These are phyloP conservation scores for Ephydatia muelleri DNA, from an alignment of 37 sponge, comb jelly and placozoan species.

Conservation along the genomic window DNA sequence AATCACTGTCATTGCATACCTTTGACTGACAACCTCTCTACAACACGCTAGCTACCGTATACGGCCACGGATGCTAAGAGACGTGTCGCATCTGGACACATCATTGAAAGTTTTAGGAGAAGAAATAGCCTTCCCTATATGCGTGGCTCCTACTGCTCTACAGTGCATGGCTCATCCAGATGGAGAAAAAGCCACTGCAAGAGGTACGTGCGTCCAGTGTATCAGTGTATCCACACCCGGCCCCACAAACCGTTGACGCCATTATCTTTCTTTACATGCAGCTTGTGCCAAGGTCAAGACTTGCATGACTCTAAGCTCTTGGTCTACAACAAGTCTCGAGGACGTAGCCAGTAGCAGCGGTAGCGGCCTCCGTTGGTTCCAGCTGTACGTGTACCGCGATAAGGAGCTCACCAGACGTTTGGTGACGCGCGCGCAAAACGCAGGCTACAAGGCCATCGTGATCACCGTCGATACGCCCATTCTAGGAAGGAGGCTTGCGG, in stretches of 20 bases:
- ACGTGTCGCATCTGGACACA: slow-evolving; percentile 59
- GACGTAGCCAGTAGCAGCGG: slow-evolving; percentile 63
- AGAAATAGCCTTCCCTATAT: slow-evolving; percentile 69
- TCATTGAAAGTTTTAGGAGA: slow-evolving; percentile 60
- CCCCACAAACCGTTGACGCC: background rate
- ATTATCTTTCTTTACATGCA: background rate
- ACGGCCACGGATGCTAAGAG: slow-evolving; percentile 74
- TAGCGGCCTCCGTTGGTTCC: slow-evolving; percentile 80
- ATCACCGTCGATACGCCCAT: slow-evolving; percentile 83
- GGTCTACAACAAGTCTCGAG: slow-evolving; percentile 72
- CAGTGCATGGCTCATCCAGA: slow-evolving; percentile 89
- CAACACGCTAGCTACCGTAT: slow-evolving; percentile 62
- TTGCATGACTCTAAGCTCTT: slow-evolving; percentile 85
- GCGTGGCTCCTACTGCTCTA: slow-evolving; percentile 91
- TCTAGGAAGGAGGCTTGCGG: slow-evolving; percentile 58
- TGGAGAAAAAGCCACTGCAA: slow-evolving; percentile 87
- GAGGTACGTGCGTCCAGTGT: slow-evolving; percentile 33
- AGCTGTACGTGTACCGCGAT: slow-evolving; percentile 79
- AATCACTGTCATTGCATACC: background rate
- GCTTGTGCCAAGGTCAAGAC: slow-evolving; percentile 47
- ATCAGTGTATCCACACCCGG: background rate
- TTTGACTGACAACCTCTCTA: too few species aligned
- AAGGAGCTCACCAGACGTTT: slow-evolving; percentile 44
- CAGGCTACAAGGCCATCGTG: slow-evolving; percentile 84
- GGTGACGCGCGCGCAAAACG: slow-evolving; percentile 63